These are phyloP conservation scores for Mesoclemmys tuberculata DNA, from an alignment of 2,113 vertebrate genomes.

Conservation along the genomic window DNA sequence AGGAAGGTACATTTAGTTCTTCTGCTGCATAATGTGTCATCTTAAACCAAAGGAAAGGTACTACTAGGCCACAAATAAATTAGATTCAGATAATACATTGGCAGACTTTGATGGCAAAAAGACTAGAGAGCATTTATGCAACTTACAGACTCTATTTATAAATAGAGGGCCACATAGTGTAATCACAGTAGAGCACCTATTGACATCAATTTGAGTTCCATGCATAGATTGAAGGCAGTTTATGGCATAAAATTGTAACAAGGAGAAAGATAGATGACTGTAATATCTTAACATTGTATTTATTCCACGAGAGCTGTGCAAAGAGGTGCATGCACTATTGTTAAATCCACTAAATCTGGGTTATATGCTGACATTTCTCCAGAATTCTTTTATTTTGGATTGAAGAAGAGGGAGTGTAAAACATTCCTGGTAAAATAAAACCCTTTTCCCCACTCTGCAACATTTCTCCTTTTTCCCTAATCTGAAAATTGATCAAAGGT, in stretches of 20 bases:
- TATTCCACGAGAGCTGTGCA: background rate
- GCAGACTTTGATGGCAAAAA: background rate
- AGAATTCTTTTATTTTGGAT: background rate
- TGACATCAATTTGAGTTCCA: background rate
- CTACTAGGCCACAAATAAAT: background rate
- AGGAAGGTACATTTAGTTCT: background rate
- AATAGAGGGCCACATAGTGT: background rate
- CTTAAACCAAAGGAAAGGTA: background rate
- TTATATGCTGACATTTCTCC: background rate
- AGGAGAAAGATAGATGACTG: background rate
- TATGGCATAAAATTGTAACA: rapidly evolving
- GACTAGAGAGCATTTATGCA: background rate
- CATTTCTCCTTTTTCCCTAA: background rate
- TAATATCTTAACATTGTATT: rapidly evolving
- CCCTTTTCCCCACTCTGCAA: background rate
- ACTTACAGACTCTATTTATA: background rate
- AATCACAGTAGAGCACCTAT: background rate
- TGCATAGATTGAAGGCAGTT: background rate
- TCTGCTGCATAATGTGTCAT: background rate
- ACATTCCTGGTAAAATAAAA: background rate
- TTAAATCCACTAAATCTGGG: background rate
- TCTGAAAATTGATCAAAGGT: background rate
- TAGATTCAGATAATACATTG: background rate
- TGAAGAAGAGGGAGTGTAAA: background rate
- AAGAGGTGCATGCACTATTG: background rate